These are phyloP conservation scores for Psilopsiagon aymara DNA, from an alignment of 2,113 vertebrate genomes.

Conservation along the genomic window DNA sequence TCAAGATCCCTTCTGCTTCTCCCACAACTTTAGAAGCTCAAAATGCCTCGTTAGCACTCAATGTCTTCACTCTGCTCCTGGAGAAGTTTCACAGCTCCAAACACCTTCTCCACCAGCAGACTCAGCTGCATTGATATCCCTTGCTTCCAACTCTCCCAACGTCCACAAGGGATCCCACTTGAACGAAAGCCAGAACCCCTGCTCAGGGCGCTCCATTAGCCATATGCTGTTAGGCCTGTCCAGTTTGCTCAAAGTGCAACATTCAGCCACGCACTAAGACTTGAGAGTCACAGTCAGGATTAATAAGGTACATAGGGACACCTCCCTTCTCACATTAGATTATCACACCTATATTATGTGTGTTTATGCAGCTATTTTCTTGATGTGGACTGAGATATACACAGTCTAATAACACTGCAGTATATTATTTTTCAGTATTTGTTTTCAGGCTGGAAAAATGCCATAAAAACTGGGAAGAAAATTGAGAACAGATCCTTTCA, in stretches of 20 bases:
- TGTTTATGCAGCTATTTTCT: conserved; percentile 13
- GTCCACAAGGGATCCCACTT: neutral
- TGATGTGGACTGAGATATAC: neutral
- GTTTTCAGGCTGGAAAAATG: conserved; percentile 30
- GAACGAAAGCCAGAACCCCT: neutral
- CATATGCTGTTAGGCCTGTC: neutral
- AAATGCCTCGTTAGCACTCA: neutral
- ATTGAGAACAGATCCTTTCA: conserved; percentile 48
- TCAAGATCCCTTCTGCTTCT: neutral
- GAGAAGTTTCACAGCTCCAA: neutral
- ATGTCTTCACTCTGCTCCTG: neutral
- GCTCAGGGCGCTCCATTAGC: neutral
- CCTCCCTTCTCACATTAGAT: neutral
- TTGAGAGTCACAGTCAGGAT: neutral
- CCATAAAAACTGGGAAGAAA: conserved; percentile 17
- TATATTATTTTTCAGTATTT: conserved; percentile 29
- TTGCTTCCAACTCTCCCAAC: neutral
- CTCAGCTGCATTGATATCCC: neutral
- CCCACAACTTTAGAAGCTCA: neutral
- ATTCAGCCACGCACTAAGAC: fast-evolving
- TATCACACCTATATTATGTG: neutral
- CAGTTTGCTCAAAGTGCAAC: neutral
- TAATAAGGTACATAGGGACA: neutral
- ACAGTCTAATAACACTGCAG: neutral
- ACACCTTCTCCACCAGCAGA: neutral